Evolutionary conservation across 2,888 invertebrate species (phyloP), one percentile per base, ranked within the genome.

Genomic region (Thymelicus acteon): DNA sequence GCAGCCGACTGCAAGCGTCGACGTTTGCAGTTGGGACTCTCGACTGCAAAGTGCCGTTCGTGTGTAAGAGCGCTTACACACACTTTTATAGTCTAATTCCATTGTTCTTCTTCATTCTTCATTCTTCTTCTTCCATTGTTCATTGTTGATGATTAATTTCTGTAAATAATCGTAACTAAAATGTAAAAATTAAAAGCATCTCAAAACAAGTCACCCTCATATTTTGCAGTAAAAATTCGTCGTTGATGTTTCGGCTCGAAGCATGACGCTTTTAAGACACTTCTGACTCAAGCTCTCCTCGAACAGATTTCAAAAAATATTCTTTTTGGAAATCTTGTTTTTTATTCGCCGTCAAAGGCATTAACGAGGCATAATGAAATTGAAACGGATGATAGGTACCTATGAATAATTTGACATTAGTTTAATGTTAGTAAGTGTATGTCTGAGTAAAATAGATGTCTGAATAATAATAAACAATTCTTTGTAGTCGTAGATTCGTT

Each of bases 261-360:
- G 10, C 40, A 0, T 10, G 57, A 47, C 54, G 68, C 62, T 68
- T 68, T 68, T 68, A 68, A 62, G 13, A 6, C 62, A 62, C 68
- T 68, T 54, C 68, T 62, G 47, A 19, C 62, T 39, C 54, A 37
- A 37, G 52, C 61, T 54, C 54, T 67, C 31, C 44, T 19, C n/a
- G 47, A 68, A 61, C 61, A 39, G 52, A 68, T 44, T 47, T 68
- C 68, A 62, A 61, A 68, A 61, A 61, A 44, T 60, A 6, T 39
- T 52, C 61, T 44, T 61, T 68, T 62, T 62, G 13, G 8, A 8
- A 37, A 37, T 37, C 57, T 62, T 62, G 54, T 68, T 68, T 68
- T 68, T 62, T 62, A 54, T 44, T 60, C 37, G 31, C 48, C 37
- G 31, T 54, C 61, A 44, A 57, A 65, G 24, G 19, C 44, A 13